Conservation (phyloP, 2,113 vertebrate species). For the Oreamnos americanus region DNA sequence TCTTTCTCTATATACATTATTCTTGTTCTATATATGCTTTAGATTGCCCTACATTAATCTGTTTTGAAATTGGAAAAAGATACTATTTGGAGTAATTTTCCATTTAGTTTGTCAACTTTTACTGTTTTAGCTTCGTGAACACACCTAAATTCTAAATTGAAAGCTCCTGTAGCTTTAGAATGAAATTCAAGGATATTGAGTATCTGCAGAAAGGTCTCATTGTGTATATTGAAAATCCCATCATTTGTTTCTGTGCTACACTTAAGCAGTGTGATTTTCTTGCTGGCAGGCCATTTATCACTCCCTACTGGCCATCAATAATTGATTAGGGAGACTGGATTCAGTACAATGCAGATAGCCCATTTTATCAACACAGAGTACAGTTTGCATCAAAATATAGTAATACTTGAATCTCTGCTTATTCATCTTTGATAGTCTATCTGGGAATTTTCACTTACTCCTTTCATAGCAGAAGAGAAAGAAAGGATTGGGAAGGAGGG, state of each 20-base stretch:
- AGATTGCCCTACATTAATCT: background rate
- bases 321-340: conserved; percentile 71
- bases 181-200: background rate
- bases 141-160: background rate
- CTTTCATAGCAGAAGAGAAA: background rate
- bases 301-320: conserved; percentile 71
- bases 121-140: conserved; percentile 21
- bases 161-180: background rate
- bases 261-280: conserved; percentile 49
- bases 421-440: background rate
- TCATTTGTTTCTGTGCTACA: conserved; percentile 45
- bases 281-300: conserved; percentile 69
- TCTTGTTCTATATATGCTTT: background rate
- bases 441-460: background rate
- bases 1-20: background rate
- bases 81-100: background rate
- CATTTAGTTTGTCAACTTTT: background rate
- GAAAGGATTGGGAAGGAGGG: background rate
- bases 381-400: conserved; percentile 51
- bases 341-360: conserved; percentile 62
- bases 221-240: conserved; percentile 40
- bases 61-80: background rate
- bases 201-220: conserved; percentile 39
- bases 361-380: conserved; percentile 59
- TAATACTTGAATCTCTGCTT: background rate